These are phyloP conservation scores for Apolygus lucorum DNA, from an alignment of 1,140 invertebrate genomes.

Conservation along the genomic window DNA sequence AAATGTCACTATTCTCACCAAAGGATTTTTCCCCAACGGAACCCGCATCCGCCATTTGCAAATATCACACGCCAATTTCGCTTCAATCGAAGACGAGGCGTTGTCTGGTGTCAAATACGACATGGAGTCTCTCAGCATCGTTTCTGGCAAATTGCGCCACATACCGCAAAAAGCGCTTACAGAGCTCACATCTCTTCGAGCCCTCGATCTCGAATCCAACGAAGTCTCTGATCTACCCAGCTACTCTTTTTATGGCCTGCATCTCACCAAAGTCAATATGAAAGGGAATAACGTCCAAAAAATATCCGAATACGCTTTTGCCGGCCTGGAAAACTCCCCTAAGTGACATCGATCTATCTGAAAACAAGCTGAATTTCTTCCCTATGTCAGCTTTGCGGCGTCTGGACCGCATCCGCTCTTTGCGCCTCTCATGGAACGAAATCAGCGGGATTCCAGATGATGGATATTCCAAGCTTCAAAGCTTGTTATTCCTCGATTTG, in stretches of 20 bases:
- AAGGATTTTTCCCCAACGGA: constrained; percentile 58
- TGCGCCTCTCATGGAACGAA: constrained; percentile 76
- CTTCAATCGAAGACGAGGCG: constrained; percentile 62
- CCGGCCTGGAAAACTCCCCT: constrained; percentile 71
- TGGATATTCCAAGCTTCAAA: constrained; percentile 58
- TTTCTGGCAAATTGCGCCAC: constrained; percentile 65
- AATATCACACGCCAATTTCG: constrained; percentile 70
- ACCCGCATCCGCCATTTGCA: constrained; percentile 68
- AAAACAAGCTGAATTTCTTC: constrained; percentile 73
- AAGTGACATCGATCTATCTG: constrained; percentile 71
- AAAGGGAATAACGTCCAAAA: constrained; percentile 71
- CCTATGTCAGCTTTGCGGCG: constrained; percentile 68
- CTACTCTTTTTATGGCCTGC: constrained; percentile 77
- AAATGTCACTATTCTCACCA: constrained; percentile 56
- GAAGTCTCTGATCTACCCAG: constrained; percentile 70
- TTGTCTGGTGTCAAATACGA: constrained; percentile 60
- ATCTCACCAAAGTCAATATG: constrained; percentile 69
- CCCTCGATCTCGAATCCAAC: constrained; percentile 77
- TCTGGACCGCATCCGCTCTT: constrained; percentile 58
- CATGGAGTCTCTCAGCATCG: constrained; percentile 69
- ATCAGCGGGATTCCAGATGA: constrained; percentile 60
- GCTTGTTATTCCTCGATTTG: constrained; percentile 67
- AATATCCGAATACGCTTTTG: constrained; percentile 74
- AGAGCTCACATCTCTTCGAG: constrained; percentile 57
- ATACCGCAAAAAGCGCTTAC: constrained; percentile 74